phyloP scores from a whole-genome alignment of 2,888 invertebrate genomes.

The Phalera bucephala region DNA sequence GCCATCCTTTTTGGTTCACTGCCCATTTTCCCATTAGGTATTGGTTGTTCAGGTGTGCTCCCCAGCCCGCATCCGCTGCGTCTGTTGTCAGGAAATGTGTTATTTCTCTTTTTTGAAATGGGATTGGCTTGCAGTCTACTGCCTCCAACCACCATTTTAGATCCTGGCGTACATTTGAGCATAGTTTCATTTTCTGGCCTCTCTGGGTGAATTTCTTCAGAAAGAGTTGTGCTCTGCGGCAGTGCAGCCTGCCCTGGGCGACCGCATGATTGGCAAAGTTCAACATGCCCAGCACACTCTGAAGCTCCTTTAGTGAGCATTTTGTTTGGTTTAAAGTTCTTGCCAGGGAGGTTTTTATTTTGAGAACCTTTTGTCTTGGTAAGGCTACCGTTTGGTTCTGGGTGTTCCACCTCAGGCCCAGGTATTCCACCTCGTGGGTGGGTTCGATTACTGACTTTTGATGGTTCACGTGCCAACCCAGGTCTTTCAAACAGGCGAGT shows the following conservation, averaged over 20 bases:
- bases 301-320: slow-evolving; percentile 6
- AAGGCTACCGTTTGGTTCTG: background rate
- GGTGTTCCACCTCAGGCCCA: slow-evolving; percentile 3
- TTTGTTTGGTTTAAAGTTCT: background rate
- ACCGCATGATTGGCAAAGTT: slow-evolving; percentile 17
- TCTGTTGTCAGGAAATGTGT: slow-evolving; percentile 1
- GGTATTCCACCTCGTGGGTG: slow-evolving; percentile 12
- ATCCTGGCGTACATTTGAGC: slow-evolving; percentile 8
- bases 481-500: no score
- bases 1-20: slow-evolving; percentile 5
- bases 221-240: slow-evolving; percentile 15
- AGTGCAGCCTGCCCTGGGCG: slow-evolving; percentile 7
- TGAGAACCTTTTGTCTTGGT: background rate
- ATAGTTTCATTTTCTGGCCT: no score
- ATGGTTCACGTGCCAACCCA: slow-evolving; percentile 23
- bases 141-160: no score
- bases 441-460: slow-evolving; percentile 17
- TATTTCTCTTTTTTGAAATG: background rate
- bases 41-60: slow-evolving; percentile 4
- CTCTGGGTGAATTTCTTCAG: no score
- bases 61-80: no score
- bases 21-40: slow-evolving; percentile 5
- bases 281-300: slow-evolving; percentile 15
- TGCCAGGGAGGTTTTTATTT: no score
- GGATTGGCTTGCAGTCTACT: no score